A percentile compares a stretch with the other conserved stretches of the same genome.
Evolutionary conservation across 1,140 invertebrate genomes (phyloP).

Genomic region (Diabrotica undecimpunctata): DNA sequence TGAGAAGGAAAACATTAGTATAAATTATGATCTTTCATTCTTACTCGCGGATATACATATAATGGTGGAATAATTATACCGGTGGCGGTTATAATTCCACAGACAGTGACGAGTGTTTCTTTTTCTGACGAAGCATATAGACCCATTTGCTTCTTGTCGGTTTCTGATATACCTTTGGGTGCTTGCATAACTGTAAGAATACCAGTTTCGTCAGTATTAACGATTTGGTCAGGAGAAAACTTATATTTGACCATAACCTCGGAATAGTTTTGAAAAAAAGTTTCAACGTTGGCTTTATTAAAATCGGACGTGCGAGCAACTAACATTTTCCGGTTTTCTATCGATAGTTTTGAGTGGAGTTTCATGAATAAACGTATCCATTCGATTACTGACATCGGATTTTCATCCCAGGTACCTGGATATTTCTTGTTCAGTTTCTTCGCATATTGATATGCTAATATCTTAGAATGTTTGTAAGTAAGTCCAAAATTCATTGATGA

Average conservation of each 20-base stretch:
- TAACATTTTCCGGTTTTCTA: no score
- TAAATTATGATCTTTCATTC: conserved; percentile 7
- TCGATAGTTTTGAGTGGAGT: no score
- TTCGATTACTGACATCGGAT: no score
- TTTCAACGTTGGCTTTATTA: conserved; percentile 4
- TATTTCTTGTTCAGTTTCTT: no score
- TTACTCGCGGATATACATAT: no score
- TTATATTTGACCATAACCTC: no score
- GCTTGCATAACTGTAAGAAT: conserved; percentile 48
- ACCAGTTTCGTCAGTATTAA: conserved; percentile 47
- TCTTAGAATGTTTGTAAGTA: no score
- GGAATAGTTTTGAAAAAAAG: conserved; percentile 1
- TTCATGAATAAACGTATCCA: no score
- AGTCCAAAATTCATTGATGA: no score
- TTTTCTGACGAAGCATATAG: conserved; percentile 43
- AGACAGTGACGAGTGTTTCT: conserved; percentile 25
- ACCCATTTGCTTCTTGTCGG: conserved; percentile 44
- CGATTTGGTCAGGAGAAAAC: conserved; percentile 11
- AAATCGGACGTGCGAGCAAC: not conserved
- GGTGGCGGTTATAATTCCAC: not conserved
- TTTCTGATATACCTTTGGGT: conserved; percentile 45
- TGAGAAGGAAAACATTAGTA: conserved; percentile 1
- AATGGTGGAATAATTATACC: no score
- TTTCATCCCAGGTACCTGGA: no score
- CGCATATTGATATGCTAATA: no score